Conservation (phyloP, 2,797 vertebrate species). For the Potorous gilbertii region DNA sequence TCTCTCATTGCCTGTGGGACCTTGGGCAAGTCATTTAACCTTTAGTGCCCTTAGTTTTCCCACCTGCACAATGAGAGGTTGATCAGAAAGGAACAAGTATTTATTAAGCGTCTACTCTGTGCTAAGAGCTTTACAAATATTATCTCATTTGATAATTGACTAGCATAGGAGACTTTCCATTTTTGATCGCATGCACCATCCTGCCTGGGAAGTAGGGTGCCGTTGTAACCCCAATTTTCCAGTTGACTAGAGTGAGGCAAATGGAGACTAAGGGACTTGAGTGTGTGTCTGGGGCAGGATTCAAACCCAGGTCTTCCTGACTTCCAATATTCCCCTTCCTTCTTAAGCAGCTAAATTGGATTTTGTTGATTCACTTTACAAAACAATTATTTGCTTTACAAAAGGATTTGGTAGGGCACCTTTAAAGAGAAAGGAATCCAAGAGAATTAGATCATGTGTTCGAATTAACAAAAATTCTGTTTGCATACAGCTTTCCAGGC, state of each 20-base stretch:
- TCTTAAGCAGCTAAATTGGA: not conserved
- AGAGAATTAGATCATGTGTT: not conserved
- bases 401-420: not conserved
- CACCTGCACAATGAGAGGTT: not conserved
- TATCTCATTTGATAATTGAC: not conserved
- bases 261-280: not conserved
- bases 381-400: not conserved
- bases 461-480: not conserved
- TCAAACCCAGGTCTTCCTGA: not conserved
- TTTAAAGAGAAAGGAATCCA: not conserved
- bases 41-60: not conserved
- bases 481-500: not conserved
- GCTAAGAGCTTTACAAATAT: not conserved
- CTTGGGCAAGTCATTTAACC: not conserved
- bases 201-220: not conserved
- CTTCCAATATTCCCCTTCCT: not conserved
- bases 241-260: not conserved
- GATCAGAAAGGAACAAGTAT: not conserved
- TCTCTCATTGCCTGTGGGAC: not conserved
- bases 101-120: not conserved
- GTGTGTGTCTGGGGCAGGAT: not conserved
- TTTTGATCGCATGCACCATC: not conserved
- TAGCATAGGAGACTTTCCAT: not conserved
- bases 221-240: not conserved
- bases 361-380: not conserved